Evolutionary conservation across 2,888 invertebrate species (phyloP).

Genomic region (Oscheius sp.): DNA sequence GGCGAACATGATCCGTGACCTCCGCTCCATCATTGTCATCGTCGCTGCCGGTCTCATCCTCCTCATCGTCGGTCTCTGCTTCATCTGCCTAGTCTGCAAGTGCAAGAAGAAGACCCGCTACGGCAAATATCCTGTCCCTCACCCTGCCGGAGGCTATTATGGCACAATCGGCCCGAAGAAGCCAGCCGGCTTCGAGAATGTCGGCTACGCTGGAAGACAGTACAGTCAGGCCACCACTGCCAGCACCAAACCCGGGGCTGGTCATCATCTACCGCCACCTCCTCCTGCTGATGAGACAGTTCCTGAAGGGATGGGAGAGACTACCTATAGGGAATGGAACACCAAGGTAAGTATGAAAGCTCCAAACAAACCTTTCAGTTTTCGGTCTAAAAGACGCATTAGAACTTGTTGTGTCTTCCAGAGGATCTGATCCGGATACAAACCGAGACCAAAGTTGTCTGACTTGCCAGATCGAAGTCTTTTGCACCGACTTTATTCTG

Average conservation of each 20-base stretch:
- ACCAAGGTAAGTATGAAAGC: constrained; percentile 51
- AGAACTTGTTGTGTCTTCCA: too few species aligned
- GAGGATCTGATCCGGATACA: too few species aligned
- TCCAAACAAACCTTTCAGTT: too few species aligned
- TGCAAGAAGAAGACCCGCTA: constrained; percentile 37
- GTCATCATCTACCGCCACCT: neutral
- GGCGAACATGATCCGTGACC: constrained; percentile 5
- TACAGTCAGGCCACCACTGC: constrained; percentile 56
- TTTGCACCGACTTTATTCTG: too few species aligned
- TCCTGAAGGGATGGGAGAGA: constrained; percentile 70
- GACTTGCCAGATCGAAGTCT: too few species aligned
- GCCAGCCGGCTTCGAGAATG: constrained; percentile 60
- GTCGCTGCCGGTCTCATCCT: constrained; percentile 38
- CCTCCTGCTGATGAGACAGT: constrained; percentile 40
- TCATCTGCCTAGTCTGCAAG: constrained; percentile 49
- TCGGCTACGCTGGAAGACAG: constrained; percentile 58
- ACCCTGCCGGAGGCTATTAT: constrained; percentile 39
- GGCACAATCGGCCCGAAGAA: constrained; percentile 41
- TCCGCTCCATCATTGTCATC: constrained; percentile 24
- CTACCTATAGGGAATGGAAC: constrained; percentile 72
- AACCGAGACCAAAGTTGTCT: too few species aligned
- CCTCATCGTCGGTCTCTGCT: constrained; percentile 39
- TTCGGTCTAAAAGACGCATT: too few species aligned
- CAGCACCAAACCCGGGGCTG: constrained; percentile 43
- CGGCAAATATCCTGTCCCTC: constrained; percentile 7